Base-by-base conservation (phyloP, 2,888 invertebrate genomes). In the Agelastica alni region DNA sequence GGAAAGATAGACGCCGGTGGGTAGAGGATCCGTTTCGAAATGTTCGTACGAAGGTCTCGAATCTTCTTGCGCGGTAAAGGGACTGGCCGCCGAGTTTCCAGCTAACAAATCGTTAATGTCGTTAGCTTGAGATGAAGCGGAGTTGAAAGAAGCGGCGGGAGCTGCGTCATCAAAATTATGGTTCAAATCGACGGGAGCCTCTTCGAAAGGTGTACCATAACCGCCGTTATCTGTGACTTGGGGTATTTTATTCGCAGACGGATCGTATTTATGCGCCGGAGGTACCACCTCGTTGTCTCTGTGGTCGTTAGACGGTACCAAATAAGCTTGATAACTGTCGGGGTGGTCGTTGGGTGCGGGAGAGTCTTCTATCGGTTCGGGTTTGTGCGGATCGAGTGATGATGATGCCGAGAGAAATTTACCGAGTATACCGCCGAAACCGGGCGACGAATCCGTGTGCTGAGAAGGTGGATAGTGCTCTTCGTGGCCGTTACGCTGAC, bases 361-460 rank as follows among this genome's bases (percentile, higher is more conserved):
- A 32, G 57, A 51, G 14, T 60, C 44, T 26, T 60, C 66, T 49
- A 68, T 70, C 3, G 62, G 61, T 16, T 60, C 62, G 12, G 70
- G 70, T 42, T 66, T 60, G 18, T 66, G 63, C 7, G 71, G 68
- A 44, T 66, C 62, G 3, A 69, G 56, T 6, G 69, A 69, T 7
- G 70, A 64, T 17, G 71, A 68, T n/a, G 71, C 71, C 3, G 66
- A 62, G 4, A 71, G 59, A 28, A 71, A 67, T 62, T 70, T 71
- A 26, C 68, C 66, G 10, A 70, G 54, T 4, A 70, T 63, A 22
- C 57, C 60, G 10, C 64, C 62, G 9, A 39, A 20, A 39, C 20
- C 20, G 6, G 37, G 37, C 17, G 37, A 39, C 2, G 44, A 9
- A 10, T n/a, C 9, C 13, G 36, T n/a, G 3, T n/a, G 10, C 10